Percentiles rank a stretch among this genome's conserved stretches.
phyloP scores from a whole-genome alignment of 2,888 invertebrate species.

The Merodon equestris region DNA sequence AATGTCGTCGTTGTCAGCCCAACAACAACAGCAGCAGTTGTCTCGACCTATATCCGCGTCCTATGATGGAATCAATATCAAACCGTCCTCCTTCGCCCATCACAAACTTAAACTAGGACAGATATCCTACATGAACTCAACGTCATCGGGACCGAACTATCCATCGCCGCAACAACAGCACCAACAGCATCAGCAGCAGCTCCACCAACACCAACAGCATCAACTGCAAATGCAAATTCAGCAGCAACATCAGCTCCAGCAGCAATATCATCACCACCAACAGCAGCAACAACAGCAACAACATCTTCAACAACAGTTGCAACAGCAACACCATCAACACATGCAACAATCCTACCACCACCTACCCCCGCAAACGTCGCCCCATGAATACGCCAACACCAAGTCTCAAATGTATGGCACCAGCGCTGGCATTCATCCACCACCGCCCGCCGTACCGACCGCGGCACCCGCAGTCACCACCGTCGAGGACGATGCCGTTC shows the following conservation, averaged over 20 bases:
- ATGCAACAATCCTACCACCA: constrained; percentile 56
- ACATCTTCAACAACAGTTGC: constrained; percentile 45
- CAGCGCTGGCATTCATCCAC: constrained; percentile 74
- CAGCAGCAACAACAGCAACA: constrained; percentile 63
- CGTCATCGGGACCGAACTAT: constrained; percentile 63
- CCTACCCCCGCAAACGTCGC: constrained; percentile 63
- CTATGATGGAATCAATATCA: constrained; percentile 73
- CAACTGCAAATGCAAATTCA: constrained; percentile 59
- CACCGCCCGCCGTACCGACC: constrained; percentile 65
- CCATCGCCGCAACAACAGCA: constrained; percentile 55
- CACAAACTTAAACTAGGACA: constrained; percentile 78
- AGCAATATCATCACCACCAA: constrained; percentile 59
- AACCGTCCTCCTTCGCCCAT: constrained; percentile 77
- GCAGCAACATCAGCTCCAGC: constrained; percentile 54
- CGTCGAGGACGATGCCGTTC: constrained; percentile 71
- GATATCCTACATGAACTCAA: constrained; percentile 72
- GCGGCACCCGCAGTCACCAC: constrained; percentile 52
- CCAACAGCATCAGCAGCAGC: constrained; percentile 45
- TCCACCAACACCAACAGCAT: constrained; percentile 59
- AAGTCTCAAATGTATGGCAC: constrained; percentile 68
- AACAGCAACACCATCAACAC: constrained; percentile 40
- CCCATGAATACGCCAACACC: constrained; percentile 74
- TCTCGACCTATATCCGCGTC: constrained; percentile 66
- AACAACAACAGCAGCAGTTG: constrained; percentile 60
- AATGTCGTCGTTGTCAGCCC: constrained; percentile 71